Evolutionary conservation across 2,797 vertebrate species (phyloP).

Genomic region (Syngnathus acus): DNA sequence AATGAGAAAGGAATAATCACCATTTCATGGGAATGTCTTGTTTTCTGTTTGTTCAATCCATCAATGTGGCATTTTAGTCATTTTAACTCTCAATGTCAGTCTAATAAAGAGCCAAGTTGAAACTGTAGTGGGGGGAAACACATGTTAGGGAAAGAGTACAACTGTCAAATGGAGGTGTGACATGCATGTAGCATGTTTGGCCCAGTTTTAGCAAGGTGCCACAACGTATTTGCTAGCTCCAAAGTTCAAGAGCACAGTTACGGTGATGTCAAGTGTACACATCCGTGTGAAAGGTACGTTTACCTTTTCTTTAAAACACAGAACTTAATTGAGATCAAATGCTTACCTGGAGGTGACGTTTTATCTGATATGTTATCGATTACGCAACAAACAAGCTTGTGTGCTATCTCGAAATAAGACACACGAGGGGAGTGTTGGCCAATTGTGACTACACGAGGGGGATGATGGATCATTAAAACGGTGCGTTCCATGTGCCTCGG

Average conservation of each 20-base stretch:
- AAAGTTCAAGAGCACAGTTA: not conserved
- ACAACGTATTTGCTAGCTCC: not conserved
- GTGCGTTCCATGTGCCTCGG: constrained; percentile 35
- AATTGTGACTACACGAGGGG: not conserved
- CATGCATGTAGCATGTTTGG: too few species aligned
- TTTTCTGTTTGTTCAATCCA: too few species aligned
- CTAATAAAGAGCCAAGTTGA: too few species aligned
- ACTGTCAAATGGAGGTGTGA: too few species aligned
- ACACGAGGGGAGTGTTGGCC: constrained; percentile 66
- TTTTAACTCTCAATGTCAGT: too few species aligned
- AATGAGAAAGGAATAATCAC: too few species aligned
- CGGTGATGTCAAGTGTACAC: not conserved
- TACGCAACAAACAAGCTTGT: constrained; percentile 56
- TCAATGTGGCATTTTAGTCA: too few species aligned
- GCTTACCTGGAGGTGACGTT: not conserved
- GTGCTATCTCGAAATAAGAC: constrained; percentile 56
- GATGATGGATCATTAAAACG: constrained; percentile 29
- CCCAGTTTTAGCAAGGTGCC: not conserved
- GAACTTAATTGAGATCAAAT: not conserved
- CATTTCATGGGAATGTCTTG: too few species aligned
- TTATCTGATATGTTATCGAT: not conserved
- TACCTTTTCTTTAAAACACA: not conserved
- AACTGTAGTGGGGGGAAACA: too few species aligned
- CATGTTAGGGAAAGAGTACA: too few species aligned
- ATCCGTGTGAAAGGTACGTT: not conserved